phyloP scores from a whole-genome alignment of 2,797 vertebrate genomes.

The Cynopterus sphinx region DNA sequence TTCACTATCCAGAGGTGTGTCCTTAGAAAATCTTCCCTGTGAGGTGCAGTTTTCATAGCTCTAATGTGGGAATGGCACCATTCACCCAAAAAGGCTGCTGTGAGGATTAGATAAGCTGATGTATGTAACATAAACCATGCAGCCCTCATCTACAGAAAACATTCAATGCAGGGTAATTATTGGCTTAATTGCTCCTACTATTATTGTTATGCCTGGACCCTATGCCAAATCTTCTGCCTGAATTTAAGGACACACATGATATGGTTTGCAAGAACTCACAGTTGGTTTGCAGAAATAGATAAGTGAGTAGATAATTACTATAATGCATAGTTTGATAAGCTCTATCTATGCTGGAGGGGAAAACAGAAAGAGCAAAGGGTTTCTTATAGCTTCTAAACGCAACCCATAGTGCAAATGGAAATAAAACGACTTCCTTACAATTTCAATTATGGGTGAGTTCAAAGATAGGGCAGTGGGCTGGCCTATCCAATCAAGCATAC shows the following conservation, averaged over 20 bases:
- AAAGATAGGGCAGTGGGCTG: background rate
- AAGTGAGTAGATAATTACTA: slow-evolving; percentile 34
- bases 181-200: background rate
- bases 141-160: background rate
- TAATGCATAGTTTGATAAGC: background rate
- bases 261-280: background rate
- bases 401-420: background rate
- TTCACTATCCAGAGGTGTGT: background rate
- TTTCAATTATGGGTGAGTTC: background rate
- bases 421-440: background rate
- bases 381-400: background rate
- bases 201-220: background rate
- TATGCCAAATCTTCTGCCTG: background rate
- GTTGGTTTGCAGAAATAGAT: background rate
- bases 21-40: background rate
- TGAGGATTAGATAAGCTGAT: background rate
- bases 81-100: background rate
- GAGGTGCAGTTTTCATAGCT: background rate
- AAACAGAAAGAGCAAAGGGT: background rate
- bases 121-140: too few species aligned
- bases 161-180: background rate
- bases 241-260: background rate
- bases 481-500: background rate
- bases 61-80: background rate
- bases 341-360: slow-evolving; percentile 1